These are phyloP conservation scores for Drosophila nebulosa DNA, from an alignment of 1,140 invertebrate genomes.

Conservation along the genomic window DNA sequence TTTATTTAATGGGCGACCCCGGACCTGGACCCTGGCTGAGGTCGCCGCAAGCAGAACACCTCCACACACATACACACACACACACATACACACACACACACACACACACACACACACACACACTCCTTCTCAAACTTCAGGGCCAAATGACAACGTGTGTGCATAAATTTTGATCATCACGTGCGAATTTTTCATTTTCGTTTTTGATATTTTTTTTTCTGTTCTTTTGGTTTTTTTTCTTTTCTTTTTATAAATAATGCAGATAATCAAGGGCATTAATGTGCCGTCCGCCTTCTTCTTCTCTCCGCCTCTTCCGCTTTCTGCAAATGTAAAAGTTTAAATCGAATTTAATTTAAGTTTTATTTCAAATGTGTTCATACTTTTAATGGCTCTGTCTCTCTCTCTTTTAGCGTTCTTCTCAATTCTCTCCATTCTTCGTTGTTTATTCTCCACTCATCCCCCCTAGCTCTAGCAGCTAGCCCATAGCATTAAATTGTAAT, in stretches of 20 bases:
- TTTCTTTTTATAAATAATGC: conserved; percentile 38
- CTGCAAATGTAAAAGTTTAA: conserved; percentile 30
- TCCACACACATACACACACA: background rate
- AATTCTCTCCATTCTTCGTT: background rate
- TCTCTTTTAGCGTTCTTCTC: background rate
- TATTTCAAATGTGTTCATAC: conserved; percentile 28
- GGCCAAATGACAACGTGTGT: conserved; percentile 9
- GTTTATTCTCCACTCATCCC: background rate
- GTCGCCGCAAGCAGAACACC: background rate
- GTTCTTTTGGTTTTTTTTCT: background rate
- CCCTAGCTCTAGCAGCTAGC: background rate
- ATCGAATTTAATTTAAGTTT: conserved; percentile 51
- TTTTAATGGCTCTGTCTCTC: conserved; percentile 29
- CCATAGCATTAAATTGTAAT: conserved; percentile 46
- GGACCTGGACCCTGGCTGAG: background rate
- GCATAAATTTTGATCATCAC: conserved; percentile 48
- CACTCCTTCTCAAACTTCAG: background rate
- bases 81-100: background rate
- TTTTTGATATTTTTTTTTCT: background rate
- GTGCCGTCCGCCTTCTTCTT: background rate
- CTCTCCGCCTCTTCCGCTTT: background rate
- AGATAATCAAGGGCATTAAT: conserved; percentile 43
- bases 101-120: background rate
- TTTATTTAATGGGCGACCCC: conserved; percentile 43
- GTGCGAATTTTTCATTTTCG: conserved; percentile 28